phyloP scores from a whole-genome alignment of 2,113 vertebrate species.

The Microcebus jonahi region DNA sequence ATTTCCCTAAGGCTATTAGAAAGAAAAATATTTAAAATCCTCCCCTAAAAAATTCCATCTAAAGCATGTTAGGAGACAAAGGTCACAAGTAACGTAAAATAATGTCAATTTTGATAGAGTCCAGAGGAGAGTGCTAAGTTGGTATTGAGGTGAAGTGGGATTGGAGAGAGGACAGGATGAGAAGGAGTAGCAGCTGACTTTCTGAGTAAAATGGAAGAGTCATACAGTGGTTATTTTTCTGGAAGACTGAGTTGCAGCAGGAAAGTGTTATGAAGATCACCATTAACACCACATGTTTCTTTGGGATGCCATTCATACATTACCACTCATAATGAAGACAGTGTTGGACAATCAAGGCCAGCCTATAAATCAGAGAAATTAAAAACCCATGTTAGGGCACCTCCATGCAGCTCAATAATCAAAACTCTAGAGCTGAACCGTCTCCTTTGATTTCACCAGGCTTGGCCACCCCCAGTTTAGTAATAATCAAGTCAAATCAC shows the following conservation, averaged over 20 bases:
- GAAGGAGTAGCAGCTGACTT: not conserved
- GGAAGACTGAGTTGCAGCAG: not conserved
- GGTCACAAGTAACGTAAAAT: not conserved
- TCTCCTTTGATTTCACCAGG: not conserved
- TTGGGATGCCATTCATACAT: not conserved
- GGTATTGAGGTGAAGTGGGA: not conserved
- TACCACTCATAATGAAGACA: not conserved
- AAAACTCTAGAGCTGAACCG: not conserved
- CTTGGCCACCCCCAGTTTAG: not conserved
- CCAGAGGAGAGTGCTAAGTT: not conserved
- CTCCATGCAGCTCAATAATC: not conserved
- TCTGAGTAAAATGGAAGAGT: not conserved
- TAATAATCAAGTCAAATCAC: constrained; percentile 10
- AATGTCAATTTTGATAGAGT: not conserved
- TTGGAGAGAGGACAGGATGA: not conserved
- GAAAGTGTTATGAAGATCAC: not conserved
- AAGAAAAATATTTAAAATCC: constrained; percentile 29
- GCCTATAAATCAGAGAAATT: not conserved
- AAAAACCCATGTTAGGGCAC: not conserved
- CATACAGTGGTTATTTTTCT: not conserved
- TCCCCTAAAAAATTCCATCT: not conserved
- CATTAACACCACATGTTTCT: not conserved
- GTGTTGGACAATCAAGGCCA: not conserved
- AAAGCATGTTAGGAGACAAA: not conserved
- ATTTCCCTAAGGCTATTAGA: constrained; percentile 32